These are phyloP conservation scores for Merops nubicus DNA, from an alignment of 2,113 vertebrate species.

Conservation along the genomic window DNA sequence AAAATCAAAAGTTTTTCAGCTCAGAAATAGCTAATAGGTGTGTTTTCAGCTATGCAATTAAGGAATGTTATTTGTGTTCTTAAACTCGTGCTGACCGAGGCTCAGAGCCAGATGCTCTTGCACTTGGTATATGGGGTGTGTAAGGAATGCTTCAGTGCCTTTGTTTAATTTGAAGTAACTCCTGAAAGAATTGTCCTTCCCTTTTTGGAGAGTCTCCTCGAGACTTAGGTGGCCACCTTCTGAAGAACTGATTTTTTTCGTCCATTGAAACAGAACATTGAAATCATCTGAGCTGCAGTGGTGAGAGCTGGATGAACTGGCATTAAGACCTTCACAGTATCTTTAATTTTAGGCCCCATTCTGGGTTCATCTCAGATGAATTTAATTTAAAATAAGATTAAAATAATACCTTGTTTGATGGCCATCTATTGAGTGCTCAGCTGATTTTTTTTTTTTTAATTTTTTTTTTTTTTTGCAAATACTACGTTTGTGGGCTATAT, in stretches of 20 bases:
- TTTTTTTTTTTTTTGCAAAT: background rate
- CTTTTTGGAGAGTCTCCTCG: background rate
- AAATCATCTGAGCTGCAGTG: background rate
- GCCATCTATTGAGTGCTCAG: background rate
- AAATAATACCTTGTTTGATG: no score
- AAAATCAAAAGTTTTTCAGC: slow-evolving; percentile 16
- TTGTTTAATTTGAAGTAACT: background rate
- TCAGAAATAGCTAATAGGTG: background rate
- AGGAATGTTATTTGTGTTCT: background rate
- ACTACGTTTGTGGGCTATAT: background rate
- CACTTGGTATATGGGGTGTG: background rate
- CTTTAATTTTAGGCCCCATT: background rate
- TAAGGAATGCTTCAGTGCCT: background rate
- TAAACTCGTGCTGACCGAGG: background rate
- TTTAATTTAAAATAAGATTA: background rate
- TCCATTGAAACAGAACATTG: no score
- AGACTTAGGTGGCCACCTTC: no score
- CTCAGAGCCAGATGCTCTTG: background rate
- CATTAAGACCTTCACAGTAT: background rate
- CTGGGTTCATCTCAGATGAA: background rate
- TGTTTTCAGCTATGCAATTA: background rate
- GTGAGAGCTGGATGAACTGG: background rate
- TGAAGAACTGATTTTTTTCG: background rate
- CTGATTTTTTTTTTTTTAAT: no score
- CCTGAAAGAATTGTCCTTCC: background rate